Base-by-base conservation (phyloP, 2,113 vertebrate species). In the Nasalis larvatus region DNA sequence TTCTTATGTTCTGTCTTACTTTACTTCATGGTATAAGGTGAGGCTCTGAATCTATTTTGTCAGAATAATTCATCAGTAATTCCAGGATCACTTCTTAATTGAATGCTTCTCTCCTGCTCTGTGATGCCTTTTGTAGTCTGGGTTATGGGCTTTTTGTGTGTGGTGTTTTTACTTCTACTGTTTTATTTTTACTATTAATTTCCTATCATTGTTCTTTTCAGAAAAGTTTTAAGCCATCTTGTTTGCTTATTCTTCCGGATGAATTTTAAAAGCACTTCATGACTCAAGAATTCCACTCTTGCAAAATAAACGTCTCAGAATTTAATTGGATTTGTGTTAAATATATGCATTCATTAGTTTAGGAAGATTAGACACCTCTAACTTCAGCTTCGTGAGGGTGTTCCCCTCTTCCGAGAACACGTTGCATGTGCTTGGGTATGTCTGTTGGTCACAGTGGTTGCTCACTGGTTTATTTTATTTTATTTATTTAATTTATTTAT, bases 311-410 rank as follows among this genome's bases (percentile, higher is more conserved):
- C 35, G 32, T 16, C 3, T 14, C 47, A 49, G 92, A 58, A 32
- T 45, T 49, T 37, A 12, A 3, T 2, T 37, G 56, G 63, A 4
- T 37, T 40, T 47, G 17, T 18, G 66, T 94, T 63, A 27, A 12
- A 35, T 20, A 1, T 42, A 2, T 7, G 80, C 10, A 56, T 18
- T 47, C 6, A 0, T 63, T 56, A 6, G 32, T 32, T 37, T 4
- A 11, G 37, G 66, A 32, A 4, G n/a, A 1, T 14, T 1, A 32
- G 76, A 1, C 3, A 2, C 58, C 16, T 49, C 35, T 7, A 23
- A 6, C 12, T 35, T 30, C 49, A 8, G 6, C 35, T 52, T 16
- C 35, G 17, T 2, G 7, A 6, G 4, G 13, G 8, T 0, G 1
- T n/a, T 30, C 14, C 25, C 14, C 16, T 17, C 69, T 30, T 23